Percentiles rank a stretch among this genome's conserved stretches.
Evolutionary conservation across 2,113 vertebrate genomes (phyloP).

Genomic region (Romanogobio albipinnatus): DNA sequence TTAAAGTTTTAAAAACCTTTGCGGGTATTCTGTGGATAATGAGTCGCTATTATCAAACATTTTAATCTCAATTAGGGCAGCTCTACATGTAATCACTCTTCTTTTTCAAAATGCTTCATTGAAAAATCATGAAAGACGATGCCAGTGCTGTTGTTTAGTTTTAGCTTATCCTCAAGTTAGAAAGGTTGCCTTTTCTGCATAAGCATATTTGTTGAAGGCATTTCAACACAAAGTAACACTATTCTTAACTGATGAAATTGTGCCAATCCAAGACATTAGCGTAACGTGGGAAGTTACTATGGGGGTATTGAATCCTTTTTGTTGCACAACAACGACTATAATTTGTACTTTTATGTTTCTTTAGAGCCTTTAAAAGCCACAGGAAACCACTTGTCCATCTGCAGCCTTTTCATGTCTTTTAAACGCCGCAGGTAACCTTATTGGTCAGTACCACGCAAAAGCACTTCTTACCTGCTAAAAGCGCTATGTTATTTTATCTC

Average conservation of each 20-base stretch:
- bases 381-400: slow-evolving; percentile 33
- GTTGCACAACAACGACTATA: slow-evolving; percentile 27
- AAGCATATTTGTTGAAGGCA: background rate
- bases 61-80: background rate
- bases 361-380: slow-evolving; percentile 5
- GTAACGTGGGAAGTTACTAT: background rate
- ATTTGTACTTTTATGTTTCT: slow-evolving; percentile 19
- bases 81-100: background rate
- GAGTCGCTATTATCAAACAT: background rate
- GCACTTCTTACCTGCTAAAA: slow-evolving; percentile 30
- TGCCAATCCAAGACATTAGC: background rate
- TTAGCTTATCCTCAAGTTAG: background rate
- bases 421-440: slow-evolving; percentile 22
- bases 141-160: background rate
- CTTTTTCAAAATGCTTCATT: background rate
- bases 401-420: slow-evolving; percentile 34
- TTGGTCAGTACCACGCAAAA: slow-evolving; percentile 21
- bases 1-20: slow-evolving; percentile 7
- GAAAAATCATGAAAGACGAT: background rate
- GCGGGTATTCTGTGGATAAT: slow-evolving; percentile 34
- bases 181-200: background rate
- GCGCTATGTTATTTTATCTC: slow-evolving; percentile 25
- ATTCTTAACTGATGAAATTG: background rate
- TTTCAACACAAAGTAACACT: background rate
- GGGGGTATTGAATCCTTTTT: background rate